A percentile compares a stretch with the other conserved stretches of the same genome.
Evolutionary conservation across 2,888 invertebrate species (phyloP).

Genomic region (Polyommatus iphigenia): DNA sequence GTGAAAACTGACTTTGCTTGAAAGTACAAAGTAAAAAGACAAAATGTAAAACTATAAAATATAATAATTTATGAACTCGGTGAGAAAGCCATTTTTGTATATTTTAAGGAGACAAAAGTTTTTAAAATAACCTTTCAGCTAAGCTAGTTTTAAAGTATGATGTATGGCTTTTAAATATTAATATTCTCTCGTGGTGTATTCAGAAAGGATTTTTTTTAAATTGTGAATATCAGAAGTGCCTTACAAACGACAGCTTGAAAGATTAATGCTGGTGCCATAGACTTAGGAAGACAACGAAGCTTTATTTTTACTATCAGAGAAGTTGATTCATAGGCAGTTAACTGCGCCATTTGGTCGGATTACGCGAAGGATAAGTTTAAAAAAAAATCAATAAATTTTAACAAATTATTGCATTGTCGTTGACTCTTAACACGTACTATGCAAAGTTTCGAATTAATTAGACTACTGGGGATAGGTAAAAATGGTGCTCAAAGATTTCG

Average conservation of each 20-base stretch:
- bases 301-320: neutral
- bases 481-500: too few relatives aligned
- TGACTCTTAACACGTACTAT: too few relatives aligned
- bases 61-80: neutral
- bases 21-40: neutral
- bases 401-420: too few relatives aligned
- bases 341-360: too few relatives aligned
- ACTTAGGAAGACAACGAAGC: neutral
- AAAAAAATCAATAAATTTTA: too few relatives aligned
- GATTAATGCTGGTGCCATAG: neutral
- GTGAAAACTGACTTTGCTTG: too few relatives aligned
- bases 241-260: slow-evolving; percentile 4
- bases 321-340: too few relatives aligned
- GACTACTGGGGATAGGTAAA: too few relatives aligned
- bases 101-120: neutral
- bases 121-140: neutral
- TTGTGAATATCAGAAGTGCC: slow-evolving; percentile 3
- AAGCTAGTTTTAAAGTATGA: neutral
- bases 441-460: too few relatives aligned
- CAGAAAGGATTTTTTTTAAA: neutral
- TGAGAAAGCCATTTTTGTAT: neutral
- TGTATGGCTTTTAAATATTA: slow-evolving; percentile 6
- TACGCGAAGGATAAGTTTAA: too few relatives aligned
- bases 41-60: neutral
- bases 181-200: neutral